Conservation (phyloP, 2,113 vertebrate genomes). For the Dermatemys mawii region DNA sequence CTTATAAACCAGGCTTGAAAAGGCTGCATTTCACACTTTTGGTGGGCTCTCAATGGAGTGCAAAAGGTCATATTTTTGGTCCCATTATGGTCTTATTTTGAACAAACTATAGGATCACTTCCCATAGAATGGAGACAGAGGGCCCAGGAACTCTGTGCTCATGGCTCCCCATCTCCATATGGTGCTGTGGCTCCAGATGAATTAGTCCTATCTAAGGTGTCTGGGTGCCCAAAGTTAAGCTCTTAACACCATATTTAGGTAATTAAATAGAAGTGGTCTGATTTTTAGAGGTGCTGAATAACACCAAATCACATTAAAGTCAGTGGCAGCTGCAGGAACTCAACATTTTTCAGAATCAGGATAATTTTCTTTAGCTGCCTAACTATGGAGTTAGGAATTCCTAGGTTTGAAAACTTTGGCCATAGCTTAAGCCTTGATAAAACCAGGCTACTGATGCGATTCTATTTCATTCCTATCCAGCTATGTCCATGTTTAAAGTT, state of each 20-base stretch:
- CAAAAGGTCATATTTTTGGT: background rate
- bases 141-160: background rate
- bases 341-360: background rate
- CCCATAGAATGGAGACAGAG: background rate
- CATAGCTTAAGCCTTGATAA: background rate
- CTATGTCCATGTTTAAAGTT: background rate
- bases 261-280: background rate
- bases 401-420: background rate
- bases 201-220: background rate
- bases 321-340: background rate
- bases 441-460: fast-evolving
- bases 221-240: background rate
- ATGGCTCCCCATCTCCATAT: background rate
- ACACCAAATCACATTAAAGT: background rate
- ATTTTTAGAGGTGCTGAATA: background rate
- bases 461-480: background rate
- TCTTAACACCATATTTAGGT: background rate
- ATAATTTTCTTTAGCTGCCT: background rate
- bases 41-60: background rate
- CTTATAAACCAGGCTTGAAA: background rate
- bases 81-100: background rate
- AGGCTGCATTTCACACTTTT: background rate
- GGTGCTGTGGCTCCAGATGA: background rate
- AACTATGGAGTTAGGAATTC: background rate
- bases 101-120: background rate